A percentile compares a stretch with the other conserved stretches of the same genome.
Evolutionary conservation across 2,797 vertebrate genomes (phyloP).

Genomic region (Sternarchorhynchus goeldii): DNA sequence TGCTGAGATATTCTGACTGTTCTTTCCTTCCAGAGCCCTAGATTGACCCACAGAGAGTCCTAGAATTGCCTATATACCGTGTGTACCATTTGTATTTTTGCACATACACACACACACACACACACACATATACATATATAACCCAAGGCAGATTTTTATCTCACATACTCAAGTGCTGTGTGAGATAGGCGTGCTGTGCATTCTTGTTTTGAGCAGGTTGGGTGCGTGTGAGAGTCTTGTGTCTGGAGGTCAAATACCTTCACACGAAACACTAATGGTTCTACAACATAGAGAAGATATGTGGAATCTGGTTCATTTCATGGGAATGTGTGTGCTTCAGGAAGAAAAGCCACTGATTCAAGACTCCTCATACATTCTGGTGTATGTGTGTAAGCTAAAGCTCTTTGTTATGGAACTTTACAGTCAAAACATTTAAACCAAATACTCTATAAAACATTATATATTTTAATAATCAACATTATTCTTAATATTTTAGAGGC

Average conservation of each 20-base stretch:
- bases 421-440: background rate
- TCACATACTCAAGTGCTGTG: background rate
- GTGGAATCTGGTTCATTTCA: background rate
- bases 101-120: too few species aligned
- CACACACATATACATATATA: too few species aligned
- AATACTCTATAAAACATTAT: background rate
- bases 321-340: background rate
- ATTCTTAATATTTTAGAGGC: background rate
- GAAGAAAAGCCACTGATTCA: background rate
- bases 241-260: background rate
- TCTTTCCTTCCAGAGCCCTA: too few species aligned
- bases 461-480: background rate
- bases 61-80: too few species aligned
- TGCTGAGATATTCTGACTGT: too few species aligned
- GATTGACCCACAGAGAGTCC: too few species aligned
- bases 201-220: background rate
- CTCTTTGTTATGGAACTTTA: too few species aligned
- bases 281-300: background rate
- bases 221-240: background rate
- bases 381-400: background rate
- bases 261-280: background rate
- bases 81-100: too few species aligned
- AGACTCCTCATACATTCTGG: background rate
- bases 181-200: background rate
- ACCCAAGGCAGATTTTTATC: constrained; percentile 4